Base-by-base conservation (phyloP, 1,140 invertebrate species). In the Pseudomyrmex gracilis region DNA sequence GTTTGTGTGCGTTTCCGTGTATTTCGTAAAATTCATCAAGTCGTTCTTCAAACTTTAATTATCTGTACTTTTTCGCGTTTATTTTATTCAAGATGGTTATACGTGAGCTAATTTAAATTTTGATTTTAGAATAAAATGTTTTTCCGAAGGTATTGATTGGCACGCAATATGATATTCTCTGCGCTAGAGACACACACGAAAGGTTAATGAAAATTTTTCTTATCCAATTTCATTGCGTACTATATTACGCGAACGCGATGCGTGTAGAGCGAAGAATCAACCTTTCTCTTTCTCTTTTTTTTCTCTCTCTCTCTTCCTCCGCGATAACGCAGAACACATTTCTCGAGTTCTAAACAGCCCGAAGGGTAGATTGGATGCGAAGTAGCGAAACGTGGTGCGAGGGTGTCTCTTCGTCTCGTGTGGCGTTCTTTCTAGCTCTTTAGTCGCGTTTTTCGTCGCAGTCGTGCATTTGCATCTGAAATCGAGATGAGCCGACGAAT, bases 381-480 rank as follows among this genome's bases (percentile, higher is more conserved):
- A 86, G 63, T 82, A 68, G 70, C 49, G 47, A 63, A 86, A 78
- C 68, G 71, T 45, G 66, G 20, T 61, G 66, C 45, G 53, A 63
- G 55, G 20, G 20, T 61, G 61, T 85, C 70, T 57, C 43, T 47
- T 34, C 57, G n/a, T 49, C 20, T 34, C 7, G 34, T 34, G 74
- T 1, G 13, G 71, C 74, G 53, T 55, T 74, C n/a, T 63, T 53
- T 82, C 74, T 73, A 45, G 55, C 17, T 34, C 51, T 77, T 86
- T 64, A 51, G 70, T 53, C 60, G 73, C 57, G 43, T 85, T 86
- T 86, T 83, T 83, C 82, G 86, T 88, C 71, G 82, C 83, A 66
- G 63, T 82, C 34, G 68, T 86, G 87, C 90, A 92, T 92, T 93
- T 92, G 92, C 92, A 93, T 93, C 92, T 91, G 90, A 92, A 92